Conservation (phyloP, 2,888 invertebrate genomes). For the Platycnemis pennipes region DNA sequence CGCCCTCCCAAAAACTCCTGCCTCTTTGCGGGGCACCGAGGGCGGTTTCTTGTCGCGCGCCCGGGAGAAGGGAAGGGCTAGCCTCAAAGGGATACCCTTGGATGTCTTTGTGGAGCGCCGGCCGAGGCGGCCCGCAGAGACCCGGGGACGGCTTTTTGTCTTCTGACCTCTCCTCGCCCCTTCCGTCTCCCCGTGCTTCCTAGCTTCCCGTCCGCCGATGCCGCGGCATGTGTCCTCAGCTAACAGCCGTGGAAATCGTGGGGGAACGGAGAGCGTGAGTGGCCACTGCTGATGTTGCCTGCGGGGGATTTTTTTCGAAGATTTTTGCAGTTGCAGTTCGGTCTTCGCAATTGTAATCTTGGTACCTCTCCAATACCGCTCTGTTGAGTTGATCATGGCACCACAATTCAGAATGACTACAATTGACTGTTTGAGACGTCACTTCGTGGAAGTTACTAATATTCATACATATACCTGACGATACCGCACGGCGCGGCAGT, state of each 20-base stretch:
- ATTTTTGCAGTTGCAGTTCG: no score
- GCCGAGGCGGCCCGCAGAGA: conserved; percentile 44
- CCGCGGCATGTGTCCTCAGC: not conserved
- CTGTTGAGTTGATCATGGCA: no score
- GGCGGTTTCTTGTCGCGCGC: conserved; percentile 62
- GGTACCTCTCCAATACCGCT: no score
- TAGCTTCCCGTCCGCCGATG: not conserved
- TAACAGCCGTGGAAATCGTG: not conserved
- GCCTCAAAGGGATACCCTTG: conserved; percentile 56
- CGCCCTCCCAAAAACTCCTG: not conserved
- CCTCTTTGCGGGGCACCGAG: conserved; percentile 52
- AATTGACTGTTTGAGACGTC: no score
- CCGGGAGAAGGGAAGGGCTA: not conserved
- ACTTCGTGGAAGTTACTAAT: no score
- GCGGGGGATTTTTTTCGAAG: not conserved
- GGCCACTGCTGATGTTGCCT: not conserved
- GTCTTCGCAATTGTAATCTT: no score
- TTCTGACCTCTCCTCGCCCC: not conserved
- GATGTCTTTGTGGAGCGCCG: conserved; percentile 57
- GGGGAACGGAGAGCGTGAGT: not conserved
- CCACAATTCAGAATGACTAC: no score
- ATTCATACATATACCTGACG: no score
- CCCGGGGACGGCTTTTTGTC: conserved; percentile 45
- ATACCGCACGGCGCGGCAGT: no score
- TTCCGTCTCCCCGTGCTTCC: not conserved